phyloP scores from a whole-genome alignment of 2,888 invertebrate genomes.

The Odontocerum albicorne region DNA sequence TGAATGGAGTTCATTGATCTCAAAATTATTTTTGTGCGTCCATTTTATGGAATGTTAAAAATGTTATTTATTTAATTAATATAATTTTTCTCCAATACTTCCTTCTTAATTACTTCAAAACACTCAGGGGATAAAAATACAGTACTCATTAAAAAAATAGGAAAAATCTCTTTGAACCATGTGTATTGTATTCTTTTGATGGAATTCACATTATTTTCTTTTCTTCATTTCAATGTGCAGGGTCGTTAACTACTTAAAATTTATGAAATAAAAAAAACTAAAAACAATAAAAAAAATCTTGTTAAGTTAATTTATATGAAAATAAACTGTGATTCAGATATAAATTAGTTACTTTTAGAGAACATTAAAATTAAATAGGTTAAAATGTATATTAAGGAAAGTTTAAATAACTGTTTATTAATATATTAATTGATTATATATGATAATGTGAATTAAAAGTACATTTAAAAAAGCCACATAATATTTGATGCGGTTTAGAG shows the following conservation, averaged over 20 bases:
- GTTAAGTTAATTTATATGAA: slow-evolving; percentile 45
- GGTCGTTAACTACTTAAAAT: slow-evolving; percentile 37
- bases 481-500: slow-evolving; percentile 3
- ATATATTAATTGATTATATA: slow-evolving; percentile 35
- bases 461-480: slow-evolving; percentile 10
- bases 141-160: too few species aligned
- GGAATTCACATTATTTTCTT: slow-evolving; percentile 8
- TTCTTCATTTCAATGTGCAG: slow-evolving; percentile 37
- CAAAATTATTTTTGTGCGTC: slow-evolving; percentile 9
- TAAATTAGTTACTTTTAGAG: slow-evolving; percentile 45
- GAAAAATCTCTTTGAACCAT: too few species aligned
- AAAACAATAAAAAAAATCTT: slow-evolving; percentile 47
- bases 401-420: slow-evolving; percentile 34
- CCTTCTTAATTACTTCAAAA: too few species aligned
- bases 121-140: too few species aligned
- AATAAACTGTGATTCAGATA: slow-evolving; percentile 62
- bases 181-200: background rate
- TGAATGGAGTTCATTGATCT: slow-evolving; percentile 24
- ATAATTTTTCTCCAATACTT: too few species aligned
- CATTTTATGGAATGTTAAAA: background rate
- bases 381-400: slow-evolving; percentile 31
- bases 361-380: slow-evolving; percentile 27
- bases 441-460: slow-evolving; percentile 16
- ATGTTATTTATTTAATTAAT: too few species aligned
- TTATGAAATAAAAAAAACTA: slow-evolving; percentile 42